phyloP scores from a whole-genome alignment of 2,797 vertebrate species.

The Mastacembelus armatus region DNA sequence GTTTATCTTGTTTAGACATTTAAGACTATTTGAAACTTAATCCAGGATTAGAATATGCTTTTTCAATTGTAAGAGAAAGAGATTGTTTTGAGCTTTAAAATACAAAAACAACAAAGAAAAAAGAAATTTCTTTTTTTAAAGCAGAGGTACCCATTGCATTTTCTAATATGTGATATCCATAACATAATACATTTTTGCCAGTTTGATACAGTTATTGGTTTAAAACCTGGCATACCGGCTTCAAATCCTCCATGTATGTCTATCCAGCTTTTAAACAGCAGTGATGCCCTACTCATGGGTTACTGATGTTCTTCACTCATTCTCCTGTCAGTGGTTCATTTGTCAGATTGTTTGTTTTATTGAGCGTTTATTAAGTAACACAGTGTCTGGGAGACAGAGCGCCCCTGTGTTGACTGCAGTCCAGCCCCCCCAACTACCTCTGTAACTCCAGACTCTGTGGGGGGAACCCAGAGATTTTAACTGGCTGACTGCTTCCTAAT shows the following conservation, averaged over 20 bases:
- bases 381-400: conserved; percentile 60
- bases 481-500: conserved; percentile 70
- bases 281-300: conserved; percentile 38
- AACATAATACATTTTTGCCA: conserved; percentile 6
- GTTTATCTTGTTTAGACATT: conserved; percentile 14
- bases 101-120: conserved; percentile 4
- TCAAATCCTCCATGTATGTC: neutral
- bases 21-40: neutral
- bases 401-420: conserved; percentile 49
- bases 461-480: conserved; percentile 68
- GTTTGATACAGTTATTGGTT: conserved; percentile 8
- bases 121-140: neutral
- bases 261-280: conserved; percentile 5
- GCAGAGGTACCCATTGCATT: neutral
- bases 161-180: conserved; percentile 4
- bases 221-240: conserved; percentile 7
- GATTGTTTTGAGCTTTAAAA: conserved; percentile 23
- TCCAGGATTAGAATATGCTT: conserved; percentile 7
- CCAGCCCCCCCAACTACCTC: conserved; percentile 43
- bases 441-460: conserved; percentile 65
- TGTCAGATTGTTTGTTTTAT: conserved; percentile 75
- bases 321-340: conserved; percentile 61
- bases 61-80: neutral
- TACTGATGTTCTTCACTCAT: conserved; percentile 65
- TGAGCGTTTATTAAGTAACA: conserved; percentile 81